Conservation (phyloP, 1,140 invertebrate species). For the Aleiodes sp. region DNA sequence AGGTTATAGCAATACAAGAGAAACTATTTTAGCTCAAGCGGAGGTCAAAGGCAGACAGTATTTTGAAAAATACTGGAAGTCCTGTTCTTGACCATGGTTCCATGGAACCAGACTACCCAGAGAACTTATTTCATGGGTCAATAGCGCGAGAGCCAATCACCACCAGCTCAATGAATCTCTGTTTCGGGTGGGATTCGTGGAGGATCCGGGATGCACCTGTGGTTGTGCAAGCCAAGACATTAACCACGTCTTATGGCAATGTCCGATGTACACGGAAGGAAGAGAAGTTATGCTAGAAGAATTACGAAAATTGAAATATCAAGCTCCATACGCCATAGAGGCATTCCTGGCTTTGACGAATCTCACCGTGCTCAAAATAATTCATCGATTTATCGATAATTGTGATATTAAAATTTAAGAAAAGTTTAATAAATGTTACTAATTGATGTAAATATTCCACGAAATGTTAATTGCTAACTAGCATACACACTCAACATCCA, state of each 20-base stretch:
- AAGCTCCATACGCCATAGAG: no score
- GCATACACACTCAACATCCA: no score
- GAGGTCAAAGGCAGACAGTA: slow-evolving; percentile 15
- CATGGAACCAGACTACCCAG: not conserved
- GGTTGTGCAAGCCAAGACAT: not conserved
- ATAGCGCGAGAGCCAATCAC: slow-evolving; percentile 33
- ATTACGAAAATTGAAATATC: no score
- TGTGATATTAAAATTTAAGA: no score
- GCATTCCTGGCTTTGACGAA: no score
- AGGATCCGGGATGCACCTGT: slow-evolving; percentile 18
- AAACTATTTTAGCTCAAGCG: not conserved
- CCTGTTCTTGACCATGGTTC: slow-evolving; percentile 23
- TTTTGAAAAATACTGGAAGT: slow-evolving; percentile 23
- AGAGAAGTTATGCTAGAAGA: slow-evolving; percentile 15
- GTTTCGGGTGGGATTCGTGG: slow-evolving; percentile 17
- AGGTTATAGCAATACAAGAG: not conserved
- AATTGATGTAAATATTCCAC: no score
- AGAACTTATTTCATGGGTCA: slow-evolving; percentile 19
- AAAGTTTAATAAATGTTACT: no score
- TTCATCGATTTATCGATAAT: no score
- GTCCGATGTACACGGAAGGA: not conserved
- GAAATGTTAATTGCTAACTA: no score
- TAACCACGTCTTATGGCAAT: slow-evolving; percentile 32
- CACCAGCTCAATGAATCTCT: slow-evolving; percentile 27
- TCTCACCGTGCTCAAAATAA: no score